A percentile compares a stretch with the other conserved stretches of the same genome.
These are phyloP conservation scores for Erinaceus europaeus DNA, from an alignment of 2,113 vertebrate species.

Conservation along the genomic window DNA sequence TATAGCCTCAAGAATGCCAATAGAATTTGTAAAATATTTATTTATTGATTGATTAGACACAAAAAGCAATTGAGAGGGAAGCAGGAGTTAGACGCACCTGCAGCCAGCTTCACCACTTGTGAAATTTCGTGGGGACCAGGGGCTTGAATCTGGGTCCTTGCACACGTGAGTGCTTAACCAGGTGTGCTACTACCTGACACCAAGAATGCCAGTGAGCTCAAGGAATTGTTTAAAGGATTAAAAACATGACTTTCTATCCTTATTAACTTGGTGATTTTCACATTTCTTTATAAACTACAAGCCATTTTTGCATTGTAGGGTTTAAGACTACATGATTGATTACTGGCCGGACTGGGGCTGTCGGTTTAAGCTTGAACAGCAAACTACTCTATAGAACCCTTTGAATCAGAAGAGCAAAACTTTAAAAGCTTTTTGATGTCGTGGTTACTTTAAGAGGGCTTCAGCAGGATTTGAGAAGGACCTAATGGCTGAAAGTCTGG, in stretches of 20 bases:
- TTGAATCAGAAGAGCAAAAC: not conserved
- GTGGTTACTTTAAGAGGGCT: not conserved
- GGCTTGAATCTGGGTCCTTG: too few relatives aligned
- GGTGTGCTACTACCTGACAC: too few relatives aligned
- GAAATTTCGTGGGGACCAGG: too few relatives aligned
- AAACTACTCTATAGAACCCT: not conserved
- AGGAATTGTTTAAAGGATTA: not conserved
- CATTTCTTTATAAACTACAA: not conserved
- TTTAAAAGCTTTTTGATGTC: not conserved
- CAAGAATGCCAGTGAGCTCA: not conserved
- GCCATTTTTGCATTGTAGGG: not conserved
- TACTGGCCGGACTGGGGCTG: not conserved
- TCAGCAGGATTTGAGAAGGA: not conserved
- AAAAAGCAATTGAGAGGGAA: too few relatives aligned
- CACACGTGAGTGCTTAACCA: too few relatives aligned
- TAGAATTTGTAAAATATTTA: too few relatives aligned
- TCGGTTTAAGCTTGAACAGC: not conserved
- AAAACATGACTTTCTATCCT: not conserved
- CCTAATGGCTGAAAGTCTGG: not conserved
- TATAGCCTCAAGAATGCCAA: too few relatives aligned
- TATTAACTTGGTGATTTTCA: not conserved
- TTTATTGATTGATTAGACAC: too few relatives aligned
- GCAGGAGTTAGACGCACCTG: too few relatives aligned
- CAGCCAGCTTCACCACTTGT: too few relatives aligned
- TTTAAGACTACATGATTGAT: not conserved